Evolutionary conservation across 2,888 invertebrate species (phyloP).

Genomic region (Oasisia sp.): DNA sequence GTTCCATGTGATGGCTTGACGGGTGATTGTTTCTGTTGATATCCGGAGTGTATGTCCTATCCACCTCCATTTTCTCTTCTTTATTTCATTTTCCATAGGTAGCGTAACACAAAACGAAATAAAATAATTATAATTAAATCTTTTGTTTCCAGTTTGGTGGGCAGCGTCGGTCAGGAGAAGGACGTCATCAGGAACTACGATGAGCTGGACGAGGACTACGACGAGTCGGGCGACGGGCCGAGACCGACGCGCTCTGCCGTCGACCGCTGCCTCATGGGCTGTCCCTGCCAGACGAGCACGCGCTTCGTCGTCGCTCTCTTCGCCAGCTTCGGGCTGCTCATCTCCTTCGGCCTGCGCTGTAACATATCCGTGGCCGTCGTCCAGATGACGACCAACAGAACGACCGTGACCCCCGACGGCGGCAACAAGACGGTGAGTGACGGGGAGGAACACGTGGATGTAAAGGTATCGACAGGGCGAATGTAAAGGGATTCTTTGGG

Average conservation of each 20-base stretch:
- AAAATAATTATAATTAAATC: neutral
- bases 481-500: no score
- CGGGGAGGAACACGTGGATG: neutral
- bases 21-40: no score
- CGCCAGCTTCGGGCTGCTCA: constrained; percentile 68
- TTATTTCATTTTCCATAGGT: no score
- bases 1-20: no score
- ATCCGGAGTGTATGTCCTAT: no score
- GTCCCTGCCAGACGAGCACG: neutral
- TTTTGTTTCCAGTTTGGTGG: constrained; percentile 33
- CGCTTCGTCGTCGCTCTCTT: constrained; percentile 65
- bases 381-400: constrained; percentile 70
- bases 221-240: constrained; percentile 29
- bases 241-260: neutral
- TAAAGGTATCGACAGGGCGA: no score
- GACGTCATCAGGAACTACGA: constrained; percentile 59
- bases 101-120: no score
- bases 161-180: constrained; percentile 57
- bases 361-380: constrained; percentile 98
- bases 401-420: constrained; percentile 12
- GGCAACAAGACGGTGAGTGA: neutral
- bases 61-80: no score
- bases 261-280: constrained; percentile 18
- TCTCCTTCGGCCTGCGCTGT: constrained; percentile 88
- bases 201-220: constrained; percentile 59